Base-by-base conservation (phyloP, 2,113 vertebrate genomes). In the Mesembrinibis cayennensis region DNA sequence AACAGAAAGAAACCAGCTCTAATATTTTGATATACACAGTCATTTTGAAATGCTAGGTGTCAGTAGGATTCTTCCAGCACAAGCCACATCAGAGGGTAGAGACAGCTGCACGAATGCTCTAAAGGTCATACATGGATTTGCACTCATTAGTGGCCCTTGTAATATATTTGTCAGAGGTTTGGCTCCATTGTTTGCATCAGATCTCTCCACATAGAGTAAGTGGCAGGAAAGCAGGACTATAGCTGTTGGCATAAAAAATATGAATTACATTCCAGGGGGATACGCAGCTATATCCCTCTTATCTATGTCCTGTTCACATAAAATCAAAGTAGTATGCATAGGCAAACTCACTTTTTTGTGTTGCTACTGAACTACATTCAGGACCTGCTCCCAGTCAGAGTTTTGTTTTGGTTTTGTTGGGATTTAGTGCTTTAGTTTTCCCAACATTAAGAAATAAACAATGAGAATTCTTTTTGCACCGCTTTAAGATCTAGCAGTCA, bases 101-200 rank as follows among this genome's bases (percentile, higher is more conserved):
- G 63, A 93, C 87, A 95, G 89, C 95, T 93, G 95, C 85, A 74
- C 2, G 14, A 85, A 80, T 63, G 74, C 76, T 89, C 66, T 89
- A 81, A 93, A 95, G 82, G 88, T 95, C 88, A 90, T 71, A 81
- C 76, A 55, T 50, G 76, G 67, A 90, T 95, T 95, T 95, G 85
- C 90, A 88, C 78, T 95, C 86, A 92, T 94, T 95, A 95, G 62
- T 47, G 32, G 84, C 66, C 84, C 73, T 88, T 90, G 65, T 89
- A 90, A 94, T 67, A 29, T 70, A 84, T 93, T 94, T 94, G 79
- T 90, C 88, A 90, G 82, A 88, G 92, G 36, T 81, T 92, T 92
- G 72, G 38, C 50, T 93, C 38, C 38, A n/a, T 45, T 94, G 67
- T 90, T 96, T 90, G 80, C 79, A 62, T 87, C 62, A 76, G 49